Evolutionary conservation across 2,797 vertebrate genomes (phyloP).

Genomic region (Acanthiza pusilla): DNA sequence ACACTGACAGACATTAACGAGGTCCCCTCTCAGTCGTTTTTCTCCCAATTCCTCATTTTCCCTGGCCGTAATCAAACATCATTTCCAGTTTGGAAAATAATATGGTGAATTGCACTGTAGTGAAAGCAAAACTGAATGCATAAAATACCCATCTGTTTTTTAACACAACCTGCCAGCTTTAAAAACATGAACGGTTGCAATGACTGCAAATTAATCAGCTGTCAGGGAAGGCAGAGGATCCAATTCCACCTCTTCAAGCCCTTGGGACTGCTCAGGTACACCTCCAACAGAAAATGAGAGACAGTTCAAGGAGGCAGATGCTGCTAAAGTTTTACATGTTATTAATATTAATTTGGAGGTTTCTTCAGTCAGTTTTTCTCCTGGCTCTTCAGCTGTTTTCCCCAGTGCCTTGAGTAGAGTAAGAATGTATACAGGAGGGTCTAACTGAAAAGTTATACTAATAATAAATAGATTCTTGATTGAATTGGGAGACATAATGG

Average conservation of each 20-base stretch:
- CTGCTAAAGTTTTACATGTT: not conserved
- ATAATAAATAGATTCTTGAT: not conserved
- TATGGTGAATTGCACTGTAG: not conserved
- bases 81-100: not conserved
- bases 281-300: not conserved
- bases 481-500: not conserved
- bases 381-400: not conserved
- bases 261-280: not conserved
- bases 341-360: not conserved
- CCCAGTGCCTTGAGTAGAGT: not conserved
- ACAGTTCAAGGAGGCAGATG: not conserved
- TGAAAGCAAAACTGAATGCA: not conserved
- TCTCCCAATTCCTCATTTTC: not conserved
- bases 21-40: not conserved
- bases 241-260: not conserved
- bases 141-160: not conserved
- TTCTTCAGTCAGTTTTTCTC: not conserved
- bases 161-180: not conserved
- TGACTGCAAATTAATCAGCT: not conserved
- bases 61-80: not conserved
- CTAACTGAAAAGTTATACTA: not conserved
- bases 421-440: not conserved
- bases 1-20: not conserved
- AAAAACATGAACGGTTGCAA: not conserved
- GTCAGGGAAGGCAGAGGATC: not conserved